Evolutionary conservation across 2,113 vertebrate genomes (phyloP).

Genomic region (Gallinago paraguaiae): DNA sequence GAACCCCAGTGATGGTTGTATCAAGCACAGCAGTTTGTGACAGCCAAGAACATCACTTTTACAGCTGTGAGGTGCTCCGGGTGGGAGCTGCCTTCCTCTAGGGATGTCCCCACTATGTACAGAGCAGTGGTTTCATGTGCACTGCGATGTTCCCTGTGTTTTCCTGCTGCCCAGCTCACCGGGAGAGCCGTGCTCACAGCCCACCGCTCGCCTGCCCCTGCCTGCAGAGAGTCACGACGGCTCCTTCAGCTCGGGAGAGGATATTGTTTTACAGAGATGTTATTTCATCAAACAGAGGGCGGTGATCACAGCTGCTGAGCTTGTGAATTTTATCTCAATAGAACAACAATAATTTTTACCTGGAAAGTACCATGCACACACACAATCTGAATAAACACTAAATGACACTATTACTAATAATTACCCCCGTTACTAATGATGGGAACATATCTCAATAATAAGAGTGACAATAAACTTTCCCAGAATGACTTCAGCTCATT

Average conservation of each 20-base stretch:
- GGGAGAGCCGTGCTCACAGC: not conserved
- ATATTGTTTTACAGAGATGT: not conserved
- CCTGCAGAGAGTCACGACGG: not conserved
- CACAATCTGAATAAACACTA: not conserved
- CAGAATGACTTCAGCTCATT: not conserved
- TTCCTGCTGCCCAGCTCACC: not conserved
- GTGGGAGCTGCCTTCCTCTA: not conserved
- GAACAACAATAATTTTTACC: not conserved
- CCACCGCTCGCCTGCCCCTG: not conserved
- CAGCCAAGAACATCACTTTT: not conserved
- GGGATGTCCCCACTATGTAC: not conserved
- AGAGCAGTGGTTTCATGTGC: fast-evolving
- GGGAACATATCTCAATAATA: not conserved
- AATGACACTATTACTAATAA: not conserved
- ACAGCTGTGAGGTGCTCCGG: not conserved
- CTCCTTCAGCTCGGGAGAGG: not conserved
- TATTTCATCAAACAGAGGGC: not conserved
- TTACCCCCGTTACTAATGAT: not conserved
- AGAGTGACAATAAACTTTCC: not conserved
- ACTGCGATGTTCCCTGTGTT: not conserved
- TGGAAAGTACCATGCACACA: not conserved
- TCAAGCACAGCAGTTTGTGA: not conserved
- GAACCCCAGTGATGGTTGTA: not conserved
- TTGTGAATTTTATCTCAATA: not conserved
- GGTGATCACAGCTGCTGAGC: not conserved